Conservation (phyloP, 2,888 invertebrate species). For the Apeira syringaria region DNA sequence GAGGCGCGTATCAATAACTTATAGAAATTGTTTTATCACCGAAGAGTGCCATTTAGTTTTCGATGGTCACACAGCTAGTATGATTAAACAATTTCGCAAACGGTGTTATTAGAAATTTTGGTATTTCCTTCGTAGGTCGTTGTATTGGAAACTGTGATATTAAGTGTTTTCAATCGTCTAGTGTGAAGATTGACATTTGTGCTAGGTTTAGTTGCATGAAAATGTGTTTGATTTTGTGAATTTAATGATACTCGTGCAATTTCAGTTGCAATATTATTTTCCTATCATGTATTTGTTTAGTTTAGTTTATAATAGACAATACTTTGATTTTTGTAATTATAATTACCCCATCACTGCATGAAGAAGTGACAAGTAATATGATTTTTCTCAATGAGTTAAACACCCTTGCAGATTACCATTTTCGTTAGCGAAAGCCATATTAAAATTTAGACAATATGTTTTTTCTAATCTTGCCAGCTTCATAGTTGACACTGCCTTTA, state of each 20-base stretch:
- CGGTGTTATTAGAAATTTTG: slow-evolving; percentile 41
- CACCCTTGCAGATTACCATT: slow-evolving; percentile 50
- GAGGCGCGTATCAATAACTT: slow-evolving; percentile 47
- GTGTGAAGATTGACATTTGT: slow-evolving; percentile 55
- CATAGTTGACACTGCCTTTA: slow-evolving; percentile 77
- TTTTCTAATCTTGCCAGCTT: slow-evolving; percentile 82
- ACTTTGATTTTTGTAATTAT: slow-evolving; percentile 11
- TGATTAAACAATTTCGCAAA: slow-evolving; percentile 48
- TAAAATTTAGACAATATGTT: slow-evolving; percentile 75
- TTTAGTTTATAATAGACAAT: slow-evolving; percentile 39
- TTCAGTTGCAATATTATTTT: slow-evolving; percentile 54
- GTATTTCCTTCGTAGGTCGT: slow-evolving; percentile 47
- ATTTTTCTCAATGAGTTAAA: slow-evolving; percentile 20
- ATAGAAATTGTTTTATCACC: slow-evolving; percentile 71
- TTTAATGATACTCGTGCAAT: slow-evolving; percentile 49
- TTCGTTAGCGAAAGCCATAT: slow-evolving; percentile 77
- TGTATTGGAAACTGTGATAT: slow-evolving; percentile 83
- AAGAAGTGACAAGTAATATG: slow-evolving; percentile 20
- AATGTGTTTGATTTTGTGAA: slow-evolving; percentile 31
- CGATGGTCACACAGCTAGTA: slow-evolving; percentile 76
- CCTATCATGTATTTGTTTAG: slow-evolving; percentile 59
- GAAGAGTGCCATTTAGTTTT: slow-evolving; percentile 78
- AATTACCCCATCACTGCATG: slow-evolving; percentile 27
- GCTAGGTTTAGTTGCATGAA: slow-evolving; percentile 47
- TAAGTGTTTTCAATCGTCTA: slow-evolving; percentile 75